These are phyloP conservation scores for Nomada ruficornis DNA, from an alignment of 2,888 invertebrate species.

Conservation along the genomic window DNA sequence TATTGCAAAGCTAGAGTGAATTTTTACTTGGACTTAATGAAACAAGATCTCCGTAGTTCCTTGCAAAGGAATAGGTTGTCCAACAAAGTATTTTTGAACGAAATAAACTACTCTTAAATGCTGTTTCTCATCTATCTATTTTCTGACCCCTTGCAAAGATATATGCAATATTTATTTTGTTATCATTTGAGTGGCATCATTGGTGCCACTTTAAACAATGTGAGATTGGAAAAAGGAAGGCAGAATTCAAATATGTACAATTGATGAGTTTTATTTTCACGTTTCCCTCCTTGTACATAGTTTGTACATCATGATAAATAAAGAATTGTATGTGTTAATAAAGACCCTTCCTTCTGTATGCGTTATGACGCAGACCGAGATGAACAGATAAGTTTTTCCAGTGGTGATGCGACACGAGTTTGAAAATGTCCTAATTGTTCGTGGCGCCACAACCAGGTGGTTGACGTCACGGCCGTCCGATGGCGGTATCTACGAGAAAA, in stretches of 20 bases:
- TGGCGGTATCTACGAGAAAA: constrained; percentile 41
- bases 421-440: constrained; percentile 10
- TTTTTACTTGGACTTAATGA: constrained; percentile 53
- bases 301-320: constrained; percentile 1
- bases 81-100: constrained; percentile 30
- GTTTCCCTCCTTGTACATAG: background rate
- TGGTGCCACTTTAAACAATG: background rate
- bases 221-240: background rate
- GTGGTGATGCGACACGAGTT: background rate
- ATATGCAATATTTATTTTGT: background rate
- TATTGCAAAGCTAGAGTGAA: constrained; percentile 32
- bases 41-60: constrained; percentile 47
- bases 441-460: background rate
- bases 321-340: constrained; percentile 10
- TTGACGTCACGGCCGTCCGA: constrained; percentile 45
- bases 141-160: background rate
- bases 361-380: background rate
- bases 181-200: background rate
- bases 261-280: background rate
- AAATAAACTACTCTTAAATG: constrained; percentile 52
- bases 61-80: constrained; percentile 23
- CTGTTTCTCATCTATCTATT: constrained; percentile 12
- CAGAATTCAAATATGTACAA: background rate
- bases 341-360: background rate
- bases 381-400: constrained; percentile 30